phyloP scores from a whole-genome alignment of 2,113 vertebrate genomes.

The Tilapia sparmanii region DNA sequence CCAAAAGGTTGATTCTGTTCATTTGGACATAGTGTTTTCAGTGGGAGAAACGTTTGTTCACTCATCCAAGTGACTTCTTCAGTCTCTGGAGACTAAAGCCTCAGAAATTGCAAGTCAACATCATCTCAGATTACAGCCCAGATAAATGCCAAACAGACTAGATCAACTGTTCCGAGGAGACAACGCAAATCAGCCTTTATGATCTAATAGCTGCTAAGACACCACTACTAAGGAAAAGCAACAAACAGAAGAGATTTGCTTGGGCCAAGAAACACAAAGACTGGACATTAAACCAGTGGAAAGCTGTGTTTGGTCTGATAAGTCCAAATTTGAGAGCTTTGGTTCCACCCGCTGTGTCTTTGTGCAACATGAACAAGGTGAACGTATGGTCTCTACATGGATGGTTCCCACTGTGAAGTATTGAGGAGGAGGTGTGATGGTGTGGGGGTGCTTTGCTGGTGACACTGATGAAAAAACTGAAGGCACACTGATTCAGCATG shows the following conservation, averaged over 20 bases:
- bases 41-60: background rate
- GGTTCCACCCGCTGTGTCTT: background rate
- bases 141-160: background rate
- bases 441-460: background rate
- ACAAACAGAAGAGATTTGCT: background rate
- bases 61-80: background rate
- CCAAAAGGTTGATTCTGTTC: background rate
- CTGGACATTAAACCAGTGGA: background rate
- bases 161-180: background rate
- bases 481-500: background rate
- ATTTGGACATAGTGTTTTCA: background rate
- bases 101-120: background rate
- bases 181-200: background rate
- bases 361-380: background rate
- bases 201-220: background rate
- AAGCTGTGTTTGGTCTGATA: background rate
- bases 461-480: background rate
- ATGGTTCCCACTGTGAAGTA: background rate
- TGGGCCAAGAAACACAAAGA: background rate
- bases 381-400: background rate
- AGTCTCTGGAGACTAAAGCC: background rate
- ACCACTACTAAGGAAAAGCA: background rate
- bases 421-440: background rate
- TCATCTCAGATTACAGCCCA: background rate
- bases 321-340: background rate